Conservation (phyloP, 2,888 invertebrate species). For the Fissipunctia ypsillon region DNA sequence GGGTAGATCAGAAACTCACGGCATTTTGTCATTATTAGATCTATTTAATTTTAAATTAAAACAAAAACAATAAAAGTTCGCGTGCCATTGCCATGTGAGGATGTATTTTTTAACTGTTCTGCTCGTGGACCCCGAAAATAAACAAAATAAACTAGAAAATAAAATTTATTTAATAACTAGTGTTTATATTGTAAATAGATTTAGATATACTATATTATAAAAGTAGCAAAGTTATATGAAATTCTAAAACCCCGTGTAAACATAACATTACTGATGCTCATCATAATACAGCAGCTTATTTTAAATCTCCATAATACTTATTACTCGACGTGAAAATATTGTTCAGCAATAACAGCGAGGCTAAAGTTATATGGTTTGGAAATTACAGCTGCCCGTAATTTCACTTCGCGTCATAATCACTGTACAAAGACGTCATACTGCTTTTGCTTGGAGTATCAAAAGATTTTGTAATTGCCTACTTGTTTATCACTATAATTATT, state of each 20-base stretch:
- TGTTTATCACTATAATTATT: not conserved
- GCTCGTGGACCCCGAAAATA: not conserved
- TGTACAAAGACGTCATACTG: conserved; percentile 16
- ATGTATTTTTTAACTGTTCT: not conserved
- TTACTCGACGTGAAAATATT: conserved; percentile 37
- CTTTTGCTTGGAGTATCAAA: conserved; percentile 19
- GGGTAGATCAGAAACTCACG: conserved; percentile 19
- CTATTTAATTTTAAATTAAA: not conserved
- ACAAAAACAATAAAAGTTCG: not conserved
- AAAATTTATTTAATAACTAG: not conserved
- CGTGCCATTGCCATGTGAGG: too few species aligned
- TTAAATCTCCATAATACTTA: conserved; percentile 18
- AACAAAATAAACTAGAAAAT: not conserved
- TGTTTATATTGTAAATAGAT: not conserved
- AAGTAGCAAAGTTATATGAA: not conserved
- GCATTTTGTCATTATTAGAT: not conserved
- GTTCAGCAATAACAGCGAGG: conserved; percentile 29
- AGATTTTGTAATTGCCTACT: not conserved
- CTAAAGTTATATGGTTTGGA: conserved; percentile 54
- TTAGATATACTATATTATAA: not conserved
- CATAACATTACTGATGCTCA: not conserved
- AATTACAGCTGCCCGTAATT: conserved; percentile 51
- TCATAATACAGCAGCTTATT: conserved; percentile 15
- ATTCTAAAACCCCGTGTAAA: not conserved
- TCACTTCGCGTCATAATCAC: conserved; percentile 37